Evolutionary conservation across 2,113 vertebrate genomes (phyloP).

Genomic region (Erpornis zantholeuca): DNA sequence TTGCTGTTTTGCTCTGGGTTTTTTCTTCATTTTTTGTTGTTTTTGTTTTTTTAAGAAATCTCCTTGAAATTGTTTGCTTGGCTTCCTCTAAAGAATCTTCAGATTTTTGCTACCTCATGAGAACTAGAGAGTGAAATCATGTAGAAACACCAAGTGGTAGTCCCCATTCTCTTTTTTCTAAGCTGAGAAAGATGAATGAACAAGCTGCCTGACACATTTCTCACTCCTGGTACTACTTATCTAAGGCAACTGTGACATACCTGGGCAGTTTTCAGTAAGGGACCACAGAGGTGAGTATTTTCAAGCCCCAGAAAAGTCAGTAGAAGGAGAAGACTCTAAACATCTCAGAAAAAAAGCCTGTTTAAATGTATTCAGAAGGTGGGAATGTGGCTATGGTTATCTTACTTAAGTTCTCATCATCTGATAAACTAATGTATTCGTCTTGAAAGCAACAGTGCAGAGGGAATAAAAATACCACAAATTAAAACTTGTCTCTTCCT

Average conservation of each 20-base stretch:
- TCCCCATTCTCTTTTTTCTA: constrained; percentile 34
- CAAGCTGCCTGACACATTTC: background rate
- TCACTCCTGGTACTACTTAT: background rate
- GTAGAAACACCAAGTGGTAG: background rate
- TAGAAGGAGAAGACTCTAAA: background rate
- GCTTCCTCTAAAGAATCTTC: background rate
- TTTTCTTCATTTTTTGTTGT: background rate
- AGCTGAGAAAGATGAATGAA: constrained; percentile 26
- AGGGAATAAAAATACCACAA: background rate
- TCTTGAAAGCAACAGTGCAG: background rate
- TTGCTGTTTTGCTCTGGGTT: background rate
- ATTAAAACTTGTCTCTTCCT: background rate
- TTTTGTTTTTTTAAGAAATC: background rate
- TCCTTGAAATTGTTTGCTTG: constrained; percentile 5
- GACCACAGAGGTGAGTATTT: background rate
- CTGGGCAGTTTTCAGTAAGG: background rate
- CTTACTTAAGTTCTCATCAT: background rate
- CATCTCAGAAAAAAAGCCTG: background rate
- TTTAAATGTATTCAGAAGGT: background rate
- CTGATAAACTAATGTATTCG: background rate
- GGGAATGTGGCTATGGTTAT: background rate
- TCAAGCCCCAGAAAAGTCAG: background rate
- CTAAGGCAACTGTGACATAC: background rate
- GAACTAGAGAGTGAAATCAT: constrained; percentile 15
- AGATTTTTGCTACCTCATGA: constrained; percentile 9